phyloP scores from a whole-genome alignment of 2,113 vertebrate genomes.

The Boleophthalmus pectinirostris region DNA sequence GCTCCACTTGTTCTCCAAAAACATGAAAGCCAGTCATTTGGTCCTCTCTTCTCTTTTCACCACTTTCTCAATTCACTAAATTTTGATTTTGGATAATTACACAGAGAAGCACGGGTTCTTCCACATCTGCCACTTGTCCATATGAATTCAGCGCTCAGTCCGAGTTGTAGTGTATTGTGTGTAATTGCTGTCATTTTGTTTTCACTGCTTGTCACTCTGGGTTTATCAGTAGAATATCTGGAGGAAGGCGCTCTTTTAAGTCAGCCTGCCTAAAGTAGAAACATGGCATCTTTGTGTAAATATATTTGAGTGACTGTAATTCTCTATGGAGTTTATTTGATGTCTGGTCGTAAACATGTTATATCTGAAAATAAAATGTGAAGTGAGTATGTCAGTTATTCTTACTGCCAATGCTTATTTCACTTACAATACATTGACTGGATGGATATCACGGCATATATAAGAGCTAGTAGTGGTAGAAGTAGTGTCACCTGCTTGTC shows the following conservation, averaged over 20 bases:
- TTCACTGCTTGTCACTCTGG: constrained; percentile 34
- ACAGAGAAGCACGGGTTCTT: constrained; percentile 21
- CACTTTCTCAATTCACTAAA: constrained; percentile 16
- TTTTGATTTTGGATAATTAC: constrained; percentile 28
- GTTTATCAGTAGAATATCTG: constrained; percentile 32
- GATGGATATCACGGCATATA: too few species aligned
- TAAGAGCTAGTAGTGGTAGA: too few species aligned
- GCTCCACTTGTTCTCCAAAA: constrained; percentile 11
- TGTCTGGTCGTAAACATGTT: not conserved
- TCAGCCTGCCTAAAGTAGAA: constrained; percentile 1
- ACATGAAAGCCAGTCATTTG: constrained; percentile 24
- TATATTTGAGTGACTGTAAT: not conserved
- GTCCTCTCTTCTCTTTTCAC: constrained; percentile 11
- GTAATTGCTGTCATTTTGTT: constrained; percentile 44
- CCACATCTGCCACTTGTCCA: constrained; percentile 12
- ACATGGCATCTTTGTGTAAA: not conserved
- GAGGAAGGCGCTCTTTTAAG: constrained; percentile 11
- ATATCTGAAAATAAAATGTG: not conserved
- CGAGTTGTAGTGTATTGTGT: not conserved
- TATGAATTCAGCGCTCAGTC: constrained; percentile 17
- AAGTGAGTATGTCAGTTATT: not conserved
- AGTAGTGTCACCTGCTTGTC: too few species aligned
- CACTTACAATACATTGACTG: not conserved
- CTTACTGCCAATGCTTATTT: not conserved
- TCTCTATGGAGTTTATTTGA: not conserved